Evolutionary conservation across 2,113 vertebrate species (phyloP), one percentile per base, ranked within the genome.

Genomic region (Thymallus thymallus): DNA sequence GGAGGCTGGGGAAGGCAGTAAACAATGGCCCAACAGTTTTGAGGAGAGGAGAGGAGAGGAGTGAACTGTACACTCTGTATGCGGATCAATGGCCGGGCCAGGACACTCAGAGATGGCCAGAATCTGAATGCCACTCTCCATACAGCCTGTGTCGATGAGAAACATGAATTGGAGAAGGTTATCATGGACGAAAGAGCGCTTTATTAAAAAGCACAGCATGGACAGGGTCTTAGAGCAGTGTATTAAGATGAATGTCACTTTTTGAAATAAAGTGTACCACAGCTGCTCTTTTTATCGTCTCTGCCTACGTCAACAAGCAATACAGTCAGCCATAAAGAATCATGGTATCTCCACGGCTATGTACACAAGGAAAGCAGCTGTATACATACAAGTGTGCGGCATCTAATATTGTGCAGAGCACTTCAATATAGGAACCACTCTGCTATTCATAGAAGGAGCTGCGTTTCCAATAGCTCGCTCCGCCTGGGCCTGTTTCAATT

Each of bases 221-320:
- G 78, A 84, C 85, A 82, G 64, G 9, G 73, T 75, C 81, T 76
- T 84, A 87, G 82, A 77, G 81, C 75, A 65, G 16, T 75, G 76
- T 77, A 75, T 79, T 88, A 82, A 88, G 76, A 79, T 71, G 65
- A 80, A 88, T 86, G 83, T 85, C 79, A 85, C 80, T 90, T 87
- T 61, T 80, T 80, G 6, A 20, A 86, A 90, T 87, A 88, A 87
- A 84, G 75, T 61, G 74, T 79, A 82, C 73, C 84, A 82, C 90
- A 93, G 89, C 91, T 93, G 91, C 88, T 88, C 88, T 84, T 91
- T 92, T 92, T 88, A 89, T 86, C 83, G 66, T 75, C n/a, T 66
- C 80, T 77, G 79, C 84, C 80, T 81, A 83, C 82, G 75, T 84
- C 88, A 87, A 88, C 80, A 88, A 82, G 83, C 67, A 74, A 79